Evolutionary conservation across 2,888 invertebrate genomes (phyloP).

Genomic region (Drosophila birchii): DNA sequence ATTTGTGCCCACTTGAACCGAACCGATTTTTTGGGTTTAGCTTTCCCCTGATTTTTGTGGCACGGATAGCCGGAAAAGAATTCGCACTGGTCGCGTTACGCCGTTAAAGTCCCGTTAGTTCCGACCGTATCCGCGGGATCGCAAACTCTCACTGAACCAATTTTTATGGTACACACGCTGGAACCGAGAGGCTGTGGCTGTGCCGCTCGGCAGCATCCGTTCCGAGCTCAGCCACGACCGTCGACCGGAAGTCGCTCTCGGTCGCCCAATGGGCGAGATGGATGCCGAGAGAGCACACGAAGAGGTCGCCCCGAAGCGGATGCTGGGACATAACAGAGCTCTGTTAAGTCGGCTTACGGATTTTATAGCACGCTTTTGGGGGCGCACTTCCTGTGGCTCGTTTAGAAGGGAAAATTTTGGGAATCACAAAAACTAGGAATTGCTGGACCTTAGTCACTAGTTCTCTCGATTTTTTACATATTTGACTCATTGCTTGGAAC

Average conservation of each 20-base stretch:
- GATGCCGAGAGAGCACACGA: constrained; percentile 8
- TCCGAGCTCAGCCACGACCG: constrained; percentile 24
- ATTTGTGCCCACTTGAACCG: neutral
- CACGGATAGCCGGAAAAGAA: constrained; percentile 23
- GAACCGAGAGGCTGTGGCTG: constrained; percentile 32
- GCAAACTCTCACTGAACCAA: constrained; percentile 85
- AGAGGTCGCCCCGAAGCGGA: constrained; percentile 1
- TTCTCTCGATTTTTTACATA: neutral
- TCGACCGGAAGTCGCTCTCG: constrained; percentile 25
- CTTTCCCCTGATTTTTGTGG: constrained; percentile 15
- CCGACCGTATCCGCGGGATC: constrained; percentile 85
- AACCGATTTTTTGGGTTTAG: neutral
- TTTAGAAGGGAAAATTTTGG: neutral
- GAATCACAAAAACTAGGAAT: too few species aligned
- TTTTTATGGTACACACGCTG: constrained; percentile 83
- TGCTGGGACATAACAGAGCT: constrained; percentile 42
- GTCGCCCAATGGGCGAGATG: constrained; percentile 26
- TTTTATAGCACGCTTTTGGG: constrained; percentile 64
- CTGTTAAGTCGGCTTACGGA: constrained; percentile 28
- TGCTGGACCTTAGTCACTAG: neutral
- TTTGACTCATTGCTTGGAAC: neutral
- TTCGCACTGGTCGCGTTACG: constrained; percentile 48
- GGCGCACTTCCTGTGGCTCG: neutral
- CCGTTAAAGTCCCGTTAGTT: constrained; percentile 76
- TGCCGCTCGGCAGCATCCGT: constrained; percentile 57